Evolutionary conservation across 2,797 vertebrate genomes (phyloP).

Genomic region (Gallinago stenura): DNA sequence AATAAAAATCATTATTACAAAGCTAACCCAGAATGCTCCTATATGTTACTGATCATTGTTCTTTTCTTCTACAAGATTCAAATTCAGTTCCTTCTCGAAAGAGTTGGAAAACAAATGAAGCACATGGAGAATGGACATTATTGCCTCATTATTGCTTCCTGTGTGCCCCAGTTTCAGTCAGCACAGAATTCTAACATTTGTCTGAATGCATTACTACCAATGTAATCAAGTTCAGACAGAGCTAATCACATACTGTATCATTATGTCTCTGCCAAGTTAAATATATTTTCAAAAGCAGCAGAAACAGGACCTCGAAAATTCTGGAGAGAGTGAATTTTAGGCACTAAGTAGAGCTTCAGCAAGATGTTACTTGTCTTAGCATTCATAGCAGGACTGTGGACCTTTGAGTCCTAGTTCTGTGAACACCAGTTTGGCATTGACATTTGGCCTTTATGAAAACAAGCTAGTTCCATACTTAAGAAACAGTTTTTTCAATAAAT

Average conservation of each 20-base stretch:
- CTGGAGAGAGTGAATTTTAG: background rate
- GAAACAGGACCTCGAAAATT: background rate
- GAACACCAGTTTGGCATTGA: background rate
- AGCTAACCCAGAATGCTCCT: background rate
- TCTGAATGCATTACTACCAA: background rate
- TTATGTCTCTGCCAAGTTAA: background rate
- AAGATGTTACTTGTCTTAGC: background rate
- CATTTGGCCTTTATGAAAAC: background rate
- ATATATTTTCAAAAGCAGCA: slow-evolving; percentile 3
- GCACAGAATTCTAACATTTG: background rate
- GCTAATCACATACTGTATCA: background rate
- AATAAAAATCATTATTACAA: background rate
- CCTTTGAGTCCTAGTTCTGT: background rate
- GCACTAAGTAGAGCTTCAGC: background rate
- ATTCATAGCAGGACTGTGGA: background rate
- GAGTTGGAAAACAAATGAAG: background rate
- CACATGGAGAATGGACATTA: background rate
- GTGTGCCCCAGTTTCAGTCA: background rate
- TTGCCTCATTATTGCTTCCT: background rate
- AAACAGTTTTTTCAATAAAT: background rate
- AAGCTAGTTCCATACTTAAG: background rate
- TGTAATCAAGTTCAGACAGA: background rate
- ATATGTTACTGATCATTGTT: background rate
- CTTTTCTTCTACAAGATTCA: background rate
- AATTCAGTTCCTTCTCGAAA: background rate